Conservation (phyloP, 2,797 vertebrate genomes). For the Enteromius unitaeniatus region DNA sequence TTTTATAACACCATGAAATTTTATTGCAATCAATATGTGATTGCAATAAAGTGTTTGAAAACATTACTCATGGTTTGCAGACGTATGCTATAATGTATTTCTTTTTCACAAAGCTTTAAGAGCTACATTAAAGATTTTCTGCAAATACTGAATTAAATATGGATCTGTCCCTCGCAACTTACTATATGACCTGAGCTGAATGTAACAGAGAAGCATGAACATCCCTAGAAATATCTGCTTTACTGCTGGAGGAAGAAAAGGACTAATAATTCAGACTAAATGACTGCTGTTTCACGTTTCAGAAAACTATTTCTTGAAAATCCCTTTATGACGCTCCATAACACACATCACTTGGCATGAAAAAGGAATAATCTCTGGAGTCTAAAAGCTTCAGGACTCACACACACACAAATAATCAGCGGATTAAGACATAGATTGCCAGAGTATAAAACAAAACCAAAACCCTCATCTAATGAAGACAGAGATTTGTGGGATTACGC, state of each 20-base stretch:
- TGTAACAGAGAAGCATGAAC: background rate
- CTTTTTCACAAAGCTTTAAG: background rate
- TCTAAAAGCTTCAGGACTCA: conserved; percentile 28
- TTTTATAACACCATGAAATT: rapidly evolving
- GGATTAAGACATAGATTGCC: conserved; percentile 43
- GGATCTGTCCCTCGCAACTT: background rate
- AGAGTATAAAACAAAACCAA: conserved; percentile 10
- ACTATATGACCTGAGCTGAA: background rate
- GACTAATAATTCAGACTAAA: background rate
- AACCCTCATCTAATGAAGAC: conserved; percentile 29
- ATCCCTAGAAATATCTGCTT: background rate
- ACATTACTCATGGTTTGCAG: background rate
- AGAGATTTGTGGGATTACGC: conserved; percentile 50
- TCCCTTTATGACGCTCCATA: background rate
- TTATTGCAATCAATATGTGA: background rate
- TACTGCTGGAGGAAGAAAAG: too few relatives aligned
- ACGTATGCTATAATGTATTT: background rate
- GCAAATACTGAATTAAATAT: background rate
- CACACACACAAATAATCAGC: conserved; percentile 25
- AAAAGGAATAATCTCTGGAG: conserved; percentile 41
- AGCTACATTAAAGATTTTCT: background rate
- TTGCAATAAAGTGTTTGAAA: background rate
- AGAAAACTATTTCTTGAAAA: background rate
- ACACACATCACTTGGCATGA: conserved; percentile 10
- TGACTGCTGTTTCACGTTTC: background rate